phyloP scores from a whole-genome alignment of 2,888 invertebrate genomes.

The Drosophila birchii region DNA sequence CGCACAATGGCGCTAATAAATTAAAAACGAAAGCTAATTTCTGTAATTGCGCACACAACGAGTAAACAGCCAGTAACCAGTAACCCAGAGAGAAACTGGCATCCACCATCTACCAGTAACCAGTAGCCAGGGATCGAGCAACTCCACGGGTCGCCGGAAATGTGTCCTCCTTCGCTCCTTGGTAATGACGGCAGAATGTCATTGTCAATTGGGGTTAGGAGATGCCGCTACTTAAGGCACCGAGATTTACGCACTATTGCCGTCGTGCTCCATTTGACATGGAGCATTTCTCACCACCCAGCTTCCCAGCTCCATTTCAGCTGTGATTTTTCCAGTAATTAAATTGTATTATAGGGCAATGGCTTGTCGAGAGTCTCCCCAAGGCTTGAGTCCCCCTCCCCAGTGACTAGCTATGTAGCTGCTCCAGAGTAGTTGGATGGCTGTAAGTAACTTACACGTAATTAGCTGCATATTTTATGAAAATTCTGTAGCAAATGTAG shows the following conservation, averaged over 20 bases:
- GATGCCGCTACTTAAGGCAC: constrained; percentile 63
- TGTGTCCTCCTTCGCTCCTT: constrained; percentile 2
- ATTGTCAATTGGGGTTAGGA: constrained; percentile 70
- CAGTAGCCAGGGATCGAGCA: not conserved
- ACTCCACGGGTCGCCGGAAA: constrained; percentile 12
- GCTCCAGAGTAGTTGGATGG: constrained; percentile 35
- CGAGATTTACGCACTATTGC: constrained; percentile 78
- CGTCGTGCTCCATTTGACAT: constrained; percentile 32
- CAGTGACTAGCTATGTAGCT: constrained; percentile 25
- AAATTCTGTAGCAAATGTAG: constrained; percentile 44
- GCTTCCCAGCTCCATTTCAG: constrained; percentile 6
- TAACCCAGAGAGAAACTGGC: constrained; percentile 2
- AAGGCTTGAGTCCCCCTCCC: not conserved
- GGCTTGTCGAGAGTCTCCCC: constrained; percentile 6
- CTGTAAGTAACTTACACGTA: constrained; percentile 67
- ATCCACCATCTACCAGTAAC: not conserved
- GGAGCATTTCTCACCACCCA: constrained; percentile 5
- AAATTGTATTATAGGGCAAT: constrained; percentile 68
- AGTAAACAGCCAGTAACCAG: constrained; percentile 58
- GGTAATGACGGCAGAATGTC: constrained; percentile 74
- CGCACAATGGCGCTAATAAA: constrained; percentile 78
- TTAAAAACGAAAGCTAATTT: constrained; percentile 80
- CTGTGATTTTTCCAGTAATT: constrained; percentile 76
- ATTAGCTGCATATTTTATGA: constrained; percentile 77
- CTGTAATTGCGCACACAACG: constrained; percentile 74